Evolutionary conservation across 2,113 vertebrate species (phyloP), one percentile per base, ranked within the genome.

Genomic region (Melanerpes formicivorus): DNA sequence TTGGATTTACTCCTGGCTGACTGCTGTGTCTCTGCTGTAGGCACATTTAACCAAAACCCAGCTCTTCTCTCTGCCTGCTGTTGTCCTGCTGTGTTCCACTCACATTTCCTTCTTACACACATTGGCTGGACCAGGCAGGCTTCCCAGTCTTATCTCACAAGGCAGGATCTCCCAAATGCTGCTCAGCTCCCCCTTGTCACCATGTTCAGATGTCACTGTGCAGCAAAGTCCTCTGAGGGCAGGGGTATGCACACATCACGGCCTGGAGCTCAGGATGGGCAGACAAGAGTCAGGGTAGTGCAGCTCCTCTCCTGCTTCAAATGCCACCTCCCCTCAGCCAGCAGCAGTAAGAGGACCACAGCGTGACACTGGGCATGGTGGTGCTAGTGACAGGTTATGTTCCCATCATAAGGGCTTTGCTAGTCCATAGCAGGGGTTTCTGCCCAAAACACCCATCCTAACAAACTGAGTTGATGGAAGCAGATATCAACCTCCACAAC

Each of bases 231-330:
- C 56, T n/a, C 3, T 7, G 14, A 0, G 0, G 27, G 30, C n/a
- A 60, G 32, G 21, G 37, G 55, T 44, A 14, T 0, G 0, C 4
- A 5, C 0, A 3, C 6, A 6, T 6, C 6, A 0, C 32, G 13
- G 63, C 75, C 8, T 22, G 44, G 19, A 66, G 67, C 30, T 48
- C 11, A 10, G 58, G 40, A 30, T 2, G 30, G 14, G 14, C 27
- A 29, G 6, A 30, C 25, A 2, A 7, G 52, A 86, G 40, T 40
- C 46, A 59, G 32, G 13, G 32, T 37, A 56, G 15, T 22, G 30
- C 2, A 1, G 62, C 5, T 64, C 42, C 16, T 42, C 76, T 85
- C 19, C 77, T 72, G 27, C 58, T 79, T 15, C 58, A 32, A 40
- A 59, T 78, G 37, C 50, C 44, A 65, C 18, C 25, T 69, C 65